Evolutionary conservation across 2,888 invertebrate genomes (phyloP).

Genomic region (Eurytoma californica): DNA sequence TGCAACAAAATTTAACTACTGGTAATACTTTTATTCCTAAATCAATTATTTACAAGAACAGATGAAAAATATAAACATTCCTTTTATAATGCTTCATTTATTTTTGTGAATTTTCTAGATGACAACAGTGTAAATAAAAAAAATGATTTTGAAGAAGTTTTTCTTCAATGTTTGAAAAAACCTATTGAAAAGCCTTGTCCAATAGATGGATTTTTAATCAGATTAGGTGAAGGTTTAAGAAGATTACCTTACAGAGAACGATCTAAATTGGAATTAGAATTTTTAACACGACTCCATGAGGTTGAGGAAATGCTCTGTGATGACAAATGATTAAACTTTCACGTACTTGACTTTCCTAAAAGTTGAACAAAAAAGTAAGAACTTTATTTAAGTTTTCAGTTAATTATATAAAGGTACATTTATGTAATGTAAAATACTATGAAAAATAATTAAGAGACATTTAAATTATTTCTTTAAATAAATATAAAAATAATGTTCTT

Average conservation of each 20-base stretch:
- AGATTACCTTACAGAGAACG: slow-evolving; percentile 32
- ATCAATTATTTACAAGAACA: neutral
- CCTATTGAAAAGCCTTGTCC: slow-evolving; percentile 41
- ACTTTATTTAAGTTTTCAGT: neutral
- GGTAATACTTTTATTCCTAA: neutral
- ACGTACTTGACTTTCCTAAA: no score
- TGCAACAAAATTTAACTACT: neutral
- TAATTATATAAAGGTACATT: neutral
- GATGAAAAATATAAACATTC: no score
- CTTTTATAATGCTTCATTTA: no score
- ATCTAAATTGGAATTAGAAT: slow-evolving; percentile 42
- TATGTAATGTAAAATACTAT: neutral
- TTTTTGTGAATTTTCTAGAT: no score
- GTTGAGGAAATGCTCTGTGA: slow-evolving; percentile 15
- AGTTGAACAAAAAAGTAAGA: no score
- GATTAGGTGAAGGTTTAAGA: slow-evolving; percentile 41
- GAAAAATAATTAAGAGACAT: neutral
- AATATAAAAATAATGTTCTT: neutral
- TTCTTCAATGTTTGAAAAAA: slow-evolving; percentile 34
- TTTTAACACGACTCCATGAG: slow-evolving; percentile 24
- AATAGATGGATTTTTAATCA: slow-evolving; percentile 42
- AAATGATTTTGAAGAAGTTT: slow-evolving; percentile 32
- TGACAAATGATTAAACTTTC: neutral
- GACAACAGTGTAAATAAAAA: neutral
- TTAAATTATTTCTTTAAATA: neutral